phyloP scores from a whole-genome alignment of 2,113 vertebrate genomes.

The Cyprinodon brontotheroides region DNA sequence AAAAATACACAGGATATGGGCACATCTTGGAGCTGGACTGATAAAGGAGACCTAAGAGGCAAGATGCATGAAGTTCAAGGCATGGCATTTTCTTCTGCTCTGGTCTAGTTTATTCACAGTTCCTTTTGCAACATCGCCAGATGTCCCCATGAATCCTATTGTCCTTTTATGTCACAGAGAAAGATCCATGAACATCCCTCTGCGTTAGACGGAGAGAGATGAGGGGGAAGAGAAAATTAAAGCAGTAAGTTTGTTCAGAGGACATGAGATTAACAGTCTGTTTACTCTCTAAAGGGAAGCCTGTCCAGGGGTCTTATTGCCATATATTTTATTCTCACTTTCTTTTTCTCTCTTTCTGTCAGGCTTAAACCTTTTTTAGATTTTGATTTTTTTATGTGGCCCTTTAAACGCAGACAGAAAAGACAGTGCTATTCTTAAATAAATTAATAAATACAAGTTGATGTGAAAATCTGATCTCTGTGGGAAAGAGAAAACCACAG shows the following conservation, averaged over 20 bases:
- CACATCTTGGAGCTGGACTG: too few species aligned
- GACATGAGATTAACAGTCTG: constrained; percentile 21
- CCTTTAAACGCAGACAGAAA: background rate
- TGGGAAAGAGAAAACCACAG: constrained; percentile 2
- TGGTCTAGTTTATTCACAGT: background rate
- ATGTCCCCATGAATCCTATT: constrained; percentile 49
- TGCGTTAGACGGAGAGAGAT: background rate
- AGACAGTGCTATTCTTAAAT: background rate
- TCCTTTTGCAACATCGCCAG: constrained; percentile 8
- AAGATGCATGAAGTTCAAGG: too few species aligned
- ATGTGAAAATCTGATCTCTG: background rate
- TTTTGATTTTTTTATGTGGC: background rate
- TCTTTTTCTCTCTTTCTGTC: background rate
- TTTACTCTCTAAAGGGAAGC: background rate
- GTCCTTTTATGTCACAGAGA: constrained; percentile 35
- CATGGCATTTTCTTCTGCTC: background rate
- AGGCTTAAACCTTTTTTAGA: background rate
- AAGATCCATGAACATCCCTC: constrained; percentile 5
- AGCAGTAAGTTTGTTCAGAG: constrained; percentile 42
- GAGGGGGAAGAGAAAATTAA: constrained; percentile 34
- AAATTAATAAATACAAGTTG: too few species aligned
- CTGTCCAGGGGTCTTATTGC: constrained; percentile 1
- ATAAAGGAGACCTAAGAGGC: too few species aligned
- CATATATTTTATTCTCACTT: background rate
- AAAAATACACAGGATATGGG: too few species aligned